Percentiles rank a stretch among this genome's conserved stretches.
Conservation (phyloP, 2,113 vertebrate species). For the Sinocyclocheilus anophthalmus region DNA sequence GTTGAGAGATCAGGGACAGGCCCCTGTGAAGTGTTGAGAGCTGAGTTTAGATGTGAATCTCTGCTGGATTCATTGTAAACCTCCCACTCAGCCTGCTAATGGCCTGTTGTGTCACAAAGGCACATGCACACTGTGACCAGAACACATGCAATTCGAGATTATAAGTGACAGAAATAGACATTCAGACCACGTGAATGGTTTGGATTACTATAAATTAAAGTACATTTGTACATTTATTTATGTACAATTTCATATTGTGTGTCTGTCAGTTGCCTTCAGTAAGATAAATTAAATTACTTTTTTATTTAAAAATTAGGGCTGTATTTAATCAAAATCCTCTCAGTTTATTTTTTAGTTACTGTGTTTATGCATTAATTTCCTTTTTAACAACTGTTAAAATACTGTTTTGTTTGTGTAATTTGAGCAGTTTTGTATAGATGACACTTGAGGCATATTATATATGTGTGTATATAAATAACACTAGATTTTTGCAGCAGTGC, state of each 20-base stretch:
- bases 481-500: not conserved
- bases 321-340: not conserved
- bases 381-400: not conserved
- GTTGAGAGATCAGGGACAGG: slow-evolving; percentile 34
- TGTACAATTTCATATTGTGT: not conserved
- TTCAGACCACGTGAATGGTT: not conserved
- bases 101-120: slow-evolving; percentile 50
- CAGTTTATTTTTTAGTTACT: not conserved
- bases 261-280: not conserved
- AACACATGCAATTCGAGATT: slow-evolving; percentile 57
- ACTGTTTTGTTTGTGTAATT: not conserved
- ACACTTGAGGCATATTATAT: not conserved
- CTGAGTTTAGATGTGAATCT: slow-evolving; percentile 38
- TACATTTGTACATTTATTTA: slow-evolving; percentile 51
- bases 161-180: slow-evolving; percentile 60
- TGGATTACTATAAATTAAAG: slow-evolving; percentile 55
- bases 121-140: slow-evolving; percentile 30
- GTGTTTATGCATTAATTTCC: not conserved
- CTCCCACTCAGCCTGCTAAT: slow-evolving; percentile 43
- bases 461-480: not conserved
- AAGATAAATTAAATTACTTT: not conserved
- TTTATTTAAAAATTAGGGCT: not conserved
- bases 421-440: not conserved
- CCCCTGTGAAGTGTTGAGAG: slow-evolving; percentile 42
- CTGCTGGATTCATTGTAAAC: slow-evolving; percentile 25